A percentile compares a stretch with the other conserved stretches of the same genome.
Conservation (phyloP, 2,888 invertebrate genomes). For the Brachyptera risi region DNA sequence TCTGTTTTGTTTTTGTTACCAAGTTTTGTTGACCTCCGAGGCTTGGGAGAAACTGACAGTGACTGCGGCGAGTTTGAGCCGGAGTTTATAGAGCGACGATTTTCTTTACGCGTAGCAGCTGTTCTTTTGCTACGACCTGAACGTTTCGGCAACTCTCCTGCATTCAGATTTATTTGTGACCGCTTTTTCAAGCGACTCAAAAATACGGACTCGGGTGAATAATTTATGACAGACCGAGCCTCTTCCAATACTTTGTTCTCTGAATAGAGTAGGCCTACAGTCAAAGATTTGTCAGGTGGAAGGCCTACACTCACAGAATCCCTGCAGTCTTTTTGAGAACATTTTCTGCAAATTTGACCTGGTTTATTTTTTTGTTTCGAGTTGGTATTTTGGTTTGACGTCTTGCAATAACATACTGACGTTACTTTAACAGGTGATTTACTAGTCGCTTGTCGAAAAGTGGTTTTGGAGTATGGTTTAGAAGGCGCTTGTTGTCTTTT, state of each 20-base stretch:
- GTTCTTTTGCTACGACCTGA: too few species aligned
- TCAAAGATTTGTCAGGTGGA: neutral
- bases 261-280: neutral
- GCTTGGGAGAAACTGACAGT: neutral
- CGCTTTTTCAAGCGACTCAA: conserved; percentile 23
- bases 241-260: conserved; percentile 18
- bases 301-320: neutral
- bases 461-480: neutral
- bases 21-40: neutral
- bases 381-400: neutral
- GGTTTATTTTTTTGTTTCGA: neutral
- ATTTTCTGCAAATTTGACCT: neutral
- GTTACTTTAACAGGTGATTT: neutral
- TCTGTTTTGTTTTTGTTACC: neutral
- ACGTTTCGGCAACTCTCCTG: neutral
- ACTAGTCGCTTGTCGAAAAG: too few species aligned
- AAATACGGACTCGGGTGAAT: conserved; percentile 29
- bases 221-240: conserved; percentile 23
- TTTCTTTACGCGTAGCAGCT: too few species aligned
- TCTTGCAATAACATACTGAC: neutral
- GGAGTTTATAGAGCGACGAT: too few species aligned
- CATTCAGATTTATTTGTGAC: conserved; percentile 6
- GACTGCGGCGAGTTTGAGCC: neutral
- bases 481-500: neutral
- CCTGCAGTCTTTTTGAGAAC: neutral